These are phyloP conservation scores for Acrobasis repandana DNA, from an alignment of 2,888 invertebrate genomes.

Conservation along the genomic window DNA sequence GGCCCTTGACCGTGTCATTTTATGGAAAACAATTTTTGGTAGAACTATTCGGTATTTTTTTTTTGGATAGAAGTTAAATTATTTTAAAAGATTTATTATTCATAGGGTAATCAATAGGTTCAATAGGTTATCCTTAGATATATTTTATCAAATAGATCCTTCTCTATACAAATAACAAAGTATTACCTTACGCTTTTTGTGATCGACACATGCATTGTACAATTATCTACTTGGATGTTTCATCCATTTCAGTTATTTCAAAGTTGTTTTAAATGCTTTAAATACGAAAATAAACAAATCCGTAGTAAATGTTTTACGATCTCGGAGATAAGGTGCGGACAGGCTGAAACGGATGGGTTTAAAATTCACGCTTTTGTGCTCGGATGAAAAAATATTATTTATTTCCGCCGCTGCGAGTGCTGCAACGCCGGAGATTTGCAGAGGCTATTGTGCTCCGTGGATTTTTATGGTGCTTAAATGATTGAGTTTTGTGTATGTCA, in stretches of 20 bases:
- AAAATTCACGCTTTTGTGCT: conserved; percentile 5
- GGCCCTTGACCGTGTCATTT: too few species aligned
- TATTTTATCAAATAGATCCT: too few species aligned
- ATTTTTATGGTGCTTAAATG: not conserved
- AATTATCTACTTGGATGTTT: too few species aligned
- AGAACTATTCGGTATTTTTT: too few species aligned
- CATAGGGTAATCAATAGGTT: too few species aligned
- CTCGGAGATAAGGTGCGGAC: conserved; percentile 6
- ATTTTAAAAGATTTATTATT: too few species aligned
- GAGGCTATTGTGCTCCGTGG: not conserved
- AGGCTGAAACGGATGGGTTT: conserved; percentile 7
- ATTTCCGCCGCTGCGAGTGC: conserved; percentile 4
- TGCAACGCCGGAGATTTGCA: conserved; percentile 1
- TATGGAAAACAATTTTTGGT: too few species aligned
- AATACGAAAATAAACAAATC: conserved; percentile 25
- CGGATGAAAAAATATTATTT: conserved; percentile 15
- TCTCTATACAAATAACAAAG: too few species aligned
- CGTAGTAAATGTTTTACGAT: conserved; percentile 28
- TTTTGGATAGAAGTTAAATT: too few species aligned
- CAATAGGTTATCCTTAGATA: too few species aligned
- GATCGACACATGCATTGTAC: too few species aligned
- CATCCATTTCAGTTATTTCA: not conserved
- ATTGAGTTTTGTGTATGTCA: not conserved
- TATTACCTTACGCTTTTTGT: too few species aligned
- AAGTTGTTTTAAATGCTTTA: not conserved